Conservation (phyloP, 2,888 invertebrate genomes). For the Rugalucina vietnamica region DNA sequence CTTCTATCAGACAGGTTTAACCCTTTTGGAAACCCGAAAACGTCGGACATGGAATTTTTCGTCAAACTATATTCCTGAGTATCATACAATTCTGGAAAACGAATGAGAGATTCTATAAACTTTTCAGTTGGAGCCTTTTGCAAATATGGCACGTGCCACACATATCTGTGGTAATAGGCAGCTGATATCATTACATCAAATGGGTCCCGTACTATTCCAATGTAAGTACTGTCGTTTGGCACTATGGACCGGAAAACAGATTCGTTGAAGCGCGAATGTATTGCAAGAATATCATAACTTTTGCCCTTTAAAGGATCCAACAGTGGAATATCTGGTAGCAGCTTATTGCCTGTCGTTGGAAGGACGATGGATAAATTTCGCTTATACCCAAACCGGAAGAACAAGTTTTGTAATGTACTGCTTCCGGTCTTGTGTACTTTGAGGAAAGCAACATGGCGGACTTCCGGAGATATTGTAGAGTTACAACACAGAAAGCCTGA, state of each 20-base stretch:
- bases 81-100: constrained; percentile 56
- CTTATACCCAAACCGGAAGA: constrained; percentile 64
- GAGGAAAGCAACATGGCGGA: constrained; percentile 66
- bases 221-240: constrained; percentile 40
- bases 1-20: constrained; percentile 36
- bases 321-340: constrained; percentile 27
- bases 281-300: constrained; percentile 46
- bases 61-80: constrained; percentile 51
- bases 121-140: constrained; percentile 39
- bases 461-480: constrained; percentile 30
- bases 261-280: constrained; percentile 56
- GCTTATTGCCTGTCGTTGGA: constrained; percentile 48
- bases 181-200: constrained; percentile 52
- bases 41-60: constrained; percentile 52
- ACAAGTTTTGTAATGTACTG: constrained; percentile 68
- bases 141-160: constrained; percentile 48
- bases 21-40: constrained; percentile 57
- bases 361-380: constrained; percentile 62
- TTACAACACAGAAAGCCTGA: background rate
- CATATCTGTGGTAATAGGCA: constrained; percentile 54
- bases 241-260: constrained; percentile 27
- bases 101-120: constrained; percentile 50
- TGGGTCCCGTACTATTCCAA: constrained; percentile 55
- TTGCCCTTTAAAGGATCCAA: constrained; percentile 33
- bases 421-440: constrained; percentile 73